A percentile compares a stretch with the other conserved stretches of the same genome.
These are phyloP conservation scores for Rallus crepitans DNA, from an alignment of 2,797 vertebrate genomes.

Conservation along the genomic window DNA sequence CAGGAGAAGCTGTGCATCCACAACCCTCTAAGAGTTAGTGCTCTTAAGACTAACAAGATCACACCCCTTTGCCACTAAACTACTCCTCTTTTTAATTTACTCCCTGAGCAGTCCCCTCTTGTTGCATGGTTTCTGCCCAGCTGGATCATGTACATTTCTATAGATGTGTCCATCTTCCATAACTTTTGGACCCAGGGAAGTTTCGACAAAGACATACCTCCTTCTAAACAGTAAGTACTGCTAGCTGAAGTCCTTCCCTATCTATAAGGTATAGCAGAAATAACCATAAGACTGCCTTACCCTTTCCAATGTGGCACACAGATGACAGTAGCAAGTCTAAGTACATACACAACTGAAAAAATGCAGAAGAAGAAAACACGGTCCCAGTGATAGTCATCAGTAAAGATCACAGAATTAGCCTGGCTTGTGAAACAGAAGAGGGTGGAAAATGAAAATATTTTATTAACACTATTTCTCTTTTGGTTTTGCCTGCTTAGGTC, in stretches of 20 bases:
- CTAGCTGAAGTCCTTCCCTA: not conserved
- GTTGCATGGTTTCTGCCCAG: not conserved
- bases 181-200: not conserved
- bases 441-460: not conserved
- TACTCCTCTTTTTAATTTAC: not conserved
- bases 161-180: not conserved
- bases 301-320: not conserved
- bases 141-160: not conserved
- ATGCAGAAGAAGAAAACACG: not conserved
- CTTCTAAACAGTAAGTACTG: not conserved
- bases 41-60: not conserved
- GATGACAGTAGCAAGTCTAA: not conserved
- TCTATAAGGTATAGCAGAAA: not conserved
- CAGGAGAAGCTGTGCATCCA: not conserved
- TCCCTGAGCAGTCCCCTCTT: not conserved
- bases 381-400: not conserved
- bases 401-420: not conserved
- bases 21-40: not conserved
- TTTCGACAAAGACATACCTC: not conserved
- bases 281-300: not conserved
- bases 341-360: not conserved
- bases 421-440: not conserved
- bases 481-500: not conserved
- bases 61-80: not conserved
- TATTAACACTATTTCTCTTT: not conserved